Evolutionary conservation across 2,797 vertebrate species (phyloP), one percentile per base, ranked within the genome.

Genomic region (Paguma larvata): DNA sequence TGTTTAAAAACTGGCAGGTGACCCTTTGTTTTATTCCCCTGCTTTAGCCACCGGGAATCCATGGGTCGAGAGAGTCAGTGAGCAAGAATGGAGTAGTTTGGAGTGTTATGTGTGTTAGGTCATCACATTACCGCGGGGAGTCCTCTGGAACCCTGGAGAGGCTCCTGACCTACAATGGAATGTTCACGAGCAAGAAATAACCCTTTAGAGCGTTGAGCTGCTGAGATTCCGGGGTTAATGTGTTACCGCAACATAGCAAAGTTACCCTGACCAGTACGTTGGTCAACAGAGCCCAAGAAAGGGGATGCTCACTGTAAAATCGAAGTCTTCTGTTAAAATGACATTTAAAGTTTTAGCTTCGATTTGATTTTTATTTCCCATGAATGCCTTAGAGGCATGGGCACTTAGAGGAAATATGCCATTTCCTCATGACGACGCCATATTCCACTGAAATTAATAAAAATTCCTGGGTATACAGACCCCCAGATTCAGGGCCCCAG

Each of bases 361-460:
- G 65, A 93, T 89, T 85, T 97, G 96, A 93, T 79, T 98, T 98
- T 97, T 48, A 79, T 97, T 97, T 97, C 97, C 83, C 93, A 97
- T 44, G 56, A 98, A 98, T 94, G 19, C 56, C 41, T 93, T 95
- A 56, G 56, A 56, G 56, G 56, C 56, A 21, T 56, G 56, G 93
- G 91, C 85, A 96, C 63, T 73, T 97, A 97, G 75, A 91, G 90
- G 83, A 88, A 85, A n/a, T 94, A 97, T 96, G 92, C 44, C 67
- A 62, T 72, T 96, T 97, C 96, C 56, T 59, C 95, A 75, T 90
- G 94, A 92, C 56, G 94, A 88, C 12, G 59, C 32, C n/a, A 8
- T 93, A 80, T 97, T 90, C 79, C 27, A 59, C 6, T 91, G 96
- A 96, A 95, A 97, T 97, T 89, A 90, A 84, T n/a, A 53, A 82